phyloP scores from a whole-genome alignment of 2,797 vertebrate genomes.

The Xerus rutilus region DNA sequence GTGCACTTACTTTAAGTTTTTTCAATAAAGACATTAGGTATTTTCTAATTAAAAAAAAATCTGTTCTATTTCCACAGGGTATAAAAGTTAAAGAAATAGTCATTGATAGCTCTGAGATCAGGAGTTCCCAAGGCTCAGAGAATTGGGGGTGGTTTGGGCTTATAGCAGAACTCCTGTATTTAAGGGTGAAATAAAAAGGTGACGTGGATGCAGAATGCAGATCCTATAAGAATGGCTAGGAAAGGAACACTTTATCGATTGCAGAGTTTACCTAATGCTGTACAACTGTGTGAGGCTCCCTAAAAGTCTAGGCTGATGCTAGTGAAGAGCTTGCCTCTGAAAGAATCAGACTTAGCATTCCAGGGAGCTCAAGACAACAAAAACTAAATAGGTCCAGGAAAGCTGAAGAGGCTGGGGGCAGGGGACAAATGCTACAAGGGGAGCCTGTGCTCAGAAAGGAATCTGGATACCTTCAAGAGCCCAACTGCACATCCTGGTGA shows the following conservation, averaged over 20 bases:
- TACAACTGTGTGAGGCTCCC: not conserved
- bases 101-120: not conserved
- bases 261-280: not conserved
- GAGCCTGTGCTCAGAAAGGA: not conserved
- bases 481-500: not conserved
- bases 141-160: not conserved
- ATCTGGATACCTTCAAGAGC: not conserved
- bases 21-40: not conserved
- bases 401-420: not conserved
- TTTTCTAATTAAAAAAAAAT: not conserved
- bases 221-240: not conserved
- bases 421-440: fast-evolving
- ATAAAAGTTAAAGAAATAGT: not conserved
- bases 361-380: not conserved
- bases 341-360: not conserved
- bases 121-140: not conserved
- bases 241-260: not conserved
- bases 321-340: not conserved
- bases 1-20: not conserved
- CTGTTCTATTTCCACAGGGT: not conserved
- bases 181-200: not conserved
- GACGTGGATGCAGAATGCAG: not conserved
- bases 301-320: not conserved
- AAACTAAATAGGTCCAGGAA: no score
- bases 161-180: not conserved